Evolutionary conservation across 2,888 invertebrate genomes (phyloP).

Genomic region (Caenorhabditis angaria): DNA sequence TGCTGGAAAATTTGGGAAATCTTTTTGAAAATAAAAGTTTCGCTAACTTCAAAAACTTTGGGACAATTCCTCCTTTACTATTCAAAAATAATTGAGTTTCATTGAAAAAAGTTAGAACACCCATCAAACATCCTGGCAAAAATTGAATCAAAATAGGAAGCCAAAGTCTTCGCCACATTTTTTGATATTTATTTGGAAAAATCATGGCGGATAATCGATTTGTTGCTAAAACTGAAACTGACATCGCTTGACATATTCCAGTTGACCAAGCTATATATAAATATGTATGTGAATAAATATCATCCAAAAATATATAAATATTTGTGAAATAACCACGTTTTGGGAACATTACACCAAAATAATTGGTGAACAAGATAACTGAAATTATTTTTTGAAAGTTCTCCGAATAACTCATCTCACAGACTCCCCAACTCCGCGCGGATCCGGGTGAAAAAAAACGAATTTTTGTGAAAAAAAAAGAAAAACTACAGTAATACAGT

Average conservation of each 20-base stretch:
- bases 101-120: slow-evolving; percentile 31
- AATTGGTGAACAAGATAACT: slow-evolving; percentile 30
- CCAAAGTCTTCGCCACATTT: slow-evolving; percentile 18
- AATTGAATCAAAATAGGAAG: slow-evolving; percentile 32
- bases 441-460: too few species aligned
- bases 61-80: slow-evolving; percentile 30
- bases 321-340: slow-evolving; percentile 24
- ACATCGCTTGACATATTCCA: slow-evolving; percentile 37
- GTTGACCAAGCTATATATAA: slow-evolving; percentile 35
- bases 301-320: slow-evolving; percentile 26
- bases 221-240: slow-evolving; percentile 30
- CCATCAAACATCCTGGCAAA: slow-evolving; percentile 16
- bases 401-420: too few species aligned
- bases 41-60: slow-evolving; percentile 26
- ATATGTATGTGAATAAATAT: slow-evolving; percentile 23
- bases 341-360: slow-evolving; percentile 31
- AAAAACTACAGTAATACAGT: too few species aligned
- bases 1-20: background rate
- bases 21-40: background rate
- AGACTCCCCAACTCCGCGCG: too few species aligned
- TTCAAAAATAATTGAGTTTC: slow-evolving; percentile 28
- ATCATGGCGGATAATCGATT: slow-evolving; percentile 35
- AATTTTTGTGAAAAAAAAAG: too few species aligned
- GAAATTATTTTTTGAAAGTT: slow-evolving; percentile 7
- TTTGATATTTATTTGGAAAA: slow-evolving; percentile 13